These are phyloP conservation scores for Acropternis orthonyx DNA, from an alignment of 2,797 vertebrate species.

Conservation along the genomic window DNA sequence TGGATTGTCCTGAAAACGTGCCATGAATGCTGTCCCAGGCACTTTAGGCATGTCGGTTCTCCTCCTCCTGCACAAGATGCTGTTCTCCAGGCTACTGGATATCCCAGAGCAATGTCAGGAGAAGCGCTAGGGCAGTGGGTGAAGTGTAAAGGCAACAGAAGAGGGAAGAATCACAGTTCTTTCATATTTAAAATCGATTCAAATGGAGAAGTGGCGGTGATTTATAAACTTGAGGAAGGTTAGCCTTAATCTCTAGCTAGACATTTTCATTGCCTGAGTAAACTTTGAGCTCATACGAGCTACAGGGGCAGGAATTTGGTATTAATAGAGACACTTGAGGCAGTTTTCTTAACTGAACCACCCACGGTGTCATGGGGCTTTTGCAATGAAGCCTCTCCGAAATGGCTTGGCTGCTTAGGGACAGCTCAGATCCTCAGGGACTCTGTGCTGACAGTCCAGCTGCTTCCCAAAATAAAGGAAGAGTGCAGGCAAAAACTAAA, in stretches of 20 bases:
- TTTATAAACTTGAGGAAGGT: constrained; percentile 59
- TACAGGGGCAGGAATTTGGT: constrained; percentile 20
- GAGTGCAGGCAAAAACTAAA: not conserved
- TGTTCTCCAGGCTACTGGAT: not conserved
- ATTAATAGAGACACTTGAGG: constrained; percentile 36
- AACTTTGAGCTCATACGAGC: constrained; percentile 13
- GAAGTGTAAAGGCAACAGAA: not conserved
- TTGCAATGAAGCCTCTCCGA: not conserved
- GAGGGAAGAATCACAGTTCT: not conserved
- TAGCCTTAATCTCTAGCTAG: constrained; percentile 49
- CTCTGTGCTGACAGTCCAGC: not conserved
- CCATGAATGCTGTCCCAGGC: not conserved
- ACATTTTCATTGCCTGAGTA: constrained; percentile 53
- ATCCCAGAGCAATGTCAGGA: not conserved
- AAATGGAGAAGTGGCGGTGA: constrained; percentile 12
- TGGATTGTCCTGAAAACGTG: not conserved
- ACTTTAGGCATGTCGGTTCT: not conserved
- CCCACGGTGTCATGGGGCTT: not conserved
- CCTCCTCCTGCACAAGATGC: not conserved
- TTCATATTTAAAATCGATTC: constrained; percentile 26
- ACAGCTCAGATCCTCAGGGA: not conserved
- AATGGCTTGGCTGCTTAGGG: not conserved
- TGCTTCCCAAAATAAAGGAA: not conserved
- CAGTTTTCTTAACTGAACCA: constrained; percentile 38
- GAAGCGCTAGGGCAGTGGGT: not conserved